These are phyloP conservation scores for Gallinago undulata DNA, from an alignment of 2,113 vertebrate genomes.

Conservation along the genomic window DNA sequence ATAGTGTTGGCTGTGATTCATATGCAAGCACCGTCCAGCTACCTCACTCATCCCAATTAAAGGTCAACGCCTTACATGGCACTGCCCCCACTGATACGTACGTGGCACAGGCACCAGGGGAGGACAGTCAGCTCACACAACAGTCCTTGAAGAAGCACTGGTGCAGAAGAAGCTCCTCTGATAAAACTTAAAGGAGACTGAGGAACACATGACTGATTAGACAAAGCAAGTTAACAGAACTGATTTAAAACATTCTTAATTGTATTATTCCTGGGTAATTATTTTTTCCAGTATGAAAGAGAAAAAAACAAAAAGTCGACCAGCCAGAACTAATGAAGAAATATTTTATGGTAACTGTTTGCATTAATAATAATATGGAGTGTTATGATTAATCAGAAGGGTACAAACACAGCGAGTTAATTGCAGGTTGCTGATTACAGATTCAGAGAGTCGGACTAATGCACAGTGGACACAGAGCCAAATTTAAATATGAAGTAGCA, in stretches of 20 bases:
- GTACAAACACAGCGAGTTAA: conserved; percentile 1
- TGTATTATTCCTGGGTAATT: conserved; percentile 42
- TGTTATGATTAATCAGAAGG: conserved; percentile 35
- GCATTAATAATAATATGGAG: conserved; percentile 1
- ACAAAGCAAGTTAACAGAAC: not conserved
- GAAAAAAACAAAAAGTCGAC: not conserved
- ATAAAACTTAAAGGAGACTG: not conserved
- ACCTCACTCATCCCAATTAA: not conserved
- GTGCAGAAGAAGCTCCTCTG: not conserved
- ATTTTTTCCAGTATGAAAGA: conserved; percentile 49
- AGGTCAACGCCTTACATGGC: conserved; percentile 7
- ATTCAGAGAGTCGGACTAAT: not conserved
- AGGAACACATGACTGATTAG: not conserved
- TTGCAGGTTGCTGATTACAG: conserved; percentile 27
- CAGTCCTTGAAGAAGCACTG: not conserved
- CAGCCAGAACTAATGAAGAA: conserved; percentile 65
- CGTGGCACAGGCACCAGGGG: not conserved
- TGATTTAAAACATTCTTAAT: conserved; percentile 27
- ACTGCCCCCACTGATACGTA: not conserved
- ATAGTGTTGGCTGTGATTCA: conserved; percentile 21
- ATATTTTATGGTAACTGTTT: not conserved
- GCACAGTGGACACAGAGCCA: not conserved
- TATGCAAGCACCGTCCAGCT: not conserved
- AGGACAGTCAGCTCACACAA: not conserved
- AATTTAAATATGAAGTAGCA: not conserved